These are phyloP conservation scores for Serilophus lunatus DNA, from an alignment of 2,113 vertebrate species.

Conservation along the genomic window DNA sequence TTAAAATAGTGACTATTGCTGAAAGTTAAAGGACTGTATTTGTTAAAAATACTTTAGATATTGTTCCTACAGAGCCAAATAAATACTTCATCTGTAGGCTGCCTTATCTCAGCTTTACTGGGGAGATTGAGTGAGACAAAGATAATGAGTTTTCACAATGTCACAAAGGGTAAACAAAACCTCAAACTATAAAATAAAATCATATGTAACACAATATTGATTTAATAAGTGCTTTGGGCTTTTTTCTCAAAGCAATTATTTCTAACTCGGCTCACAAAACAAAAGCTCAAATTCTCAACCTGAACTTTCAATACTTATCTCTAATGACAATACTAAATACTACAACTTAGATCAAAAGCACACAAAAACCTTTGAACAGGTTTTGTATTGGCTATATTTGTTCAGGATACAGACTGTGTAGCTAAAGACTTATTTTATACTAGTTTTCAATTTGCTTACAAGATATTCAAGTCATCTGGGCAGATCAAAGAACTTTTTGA, in stretches of 20 bases:
- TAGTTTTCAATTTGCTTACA: not conserved
- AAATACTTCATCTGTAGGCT: not conserved
- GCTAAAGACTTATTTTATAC: not conserved
- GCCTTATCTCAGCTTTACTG: slow-evolving; percentile 53
- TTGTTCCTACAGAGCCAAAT: not conserved
- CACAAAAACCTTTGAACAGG: not conserved
- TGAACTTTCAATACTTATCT: not conserved
- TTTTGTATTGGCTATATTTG: not conserved
- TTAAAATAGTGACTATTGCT: not conserved
- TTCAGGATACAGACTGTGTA: not conserved
- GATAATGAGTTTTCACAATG: slow-evolving; percentile 45
- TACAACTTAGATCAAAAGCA: not conserved
- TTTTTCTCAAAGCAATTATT: not conserved
- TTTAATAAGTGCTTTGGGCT: not conserved
- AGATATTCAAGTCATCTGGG: not conserved
- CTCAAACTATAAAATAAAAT: slow-evolving; percentile 19
- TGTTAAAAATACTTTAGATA: not conserved
- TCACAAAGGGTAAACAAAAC: slow-evolving; percentile 65
- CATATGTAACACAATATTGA: not conserved
- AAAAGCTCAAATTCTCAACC: not conserved
- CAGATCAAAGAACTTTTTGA: not conserved
- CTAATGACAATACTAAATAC: not conserved
- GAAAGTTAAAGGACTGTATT: not conserved
- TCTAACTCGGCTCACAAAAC: not conserved
- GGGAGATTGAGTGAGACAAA: slow-evolving; percentile 29